Conservation (phyloP, 2,888 invertebrate species). For the Cabera pusaria region DNA sequence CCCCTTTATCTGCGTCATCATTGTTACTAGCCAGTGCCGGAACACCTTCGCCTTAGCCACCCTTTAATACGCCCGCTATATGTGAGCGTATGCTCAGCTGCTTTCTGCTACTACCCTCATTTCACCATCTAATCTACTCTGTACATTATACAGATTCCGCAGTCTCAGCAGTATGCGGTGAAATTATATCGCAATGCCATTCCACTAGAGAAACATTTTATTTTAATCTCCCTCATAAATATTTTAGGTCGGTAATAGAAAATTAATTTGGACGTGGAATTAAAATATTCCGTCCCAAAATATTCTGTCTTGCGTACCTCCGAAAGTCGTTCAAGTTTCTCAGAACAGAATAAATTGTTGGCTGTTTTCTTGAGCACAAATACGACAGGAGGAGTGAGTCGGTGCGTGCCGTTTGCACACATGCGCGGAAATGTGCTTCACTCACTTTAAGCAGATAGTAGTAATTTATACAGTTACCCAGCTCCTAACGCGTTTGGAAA, state of each 20-base stretch:
- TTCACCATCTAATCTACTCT: not conserved
- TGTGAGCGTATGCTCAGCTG: slow-evolving; percentile 11
- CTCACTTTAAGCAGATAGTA: slow-evolving; percentile 44
- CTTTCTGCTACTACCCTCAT: slow-evolving; percentile 4
- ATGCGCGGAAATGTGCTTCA: slow-evolving; percentile 72
- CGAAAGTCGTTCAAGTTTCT: slow-evolving; percentile 35
- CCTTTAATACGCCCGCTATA: slow-evolving; percentile 38
- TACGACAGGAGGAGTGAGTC: slow-evolving; percentile 55
- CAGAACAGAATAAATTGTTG: slow-evolving; percentile 50
- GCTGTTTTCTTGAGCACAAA: slow-evolving; percentile 52
- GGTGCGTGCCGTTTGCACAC: slow-evolving; percentile 66
- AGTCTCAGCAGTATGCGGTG: slow-evolving; percentile 12
- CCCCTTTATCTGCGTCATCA: slow-evolving; percentile 79
- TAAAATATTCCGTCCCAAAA: slow-evolving; percentile 29
- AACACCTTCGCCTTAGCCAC: slow-evolving; percentile 60
- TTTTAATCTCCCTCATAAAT: slow-evolving; percentile 31
- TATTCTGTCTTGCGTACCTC: slow-evolving; percentile 23
- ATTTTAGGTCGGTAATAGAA: slow-evolving; percentile 31
- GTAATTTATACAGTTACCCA: slow-evolving; percentile 5
- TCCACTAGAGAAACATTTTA: slow-evolving; percentile 25
- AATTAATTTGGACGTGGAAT: slow-evolving; percentile 34
- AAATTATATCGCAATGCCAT: slow-evolving; percentile 9
- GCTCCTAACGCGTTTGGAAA: slow-evolving; percentile 3
- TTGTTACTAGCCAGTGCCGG: slow-evolving; percentile 76
- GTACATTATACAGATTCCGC: slow-evolving; percentile 10